Evolutionary conservation across 2,113 vertebrate species (phyloP), one percentile per base, ranked within the genome.

Genomic region (Amazona guildingii): DNA sequence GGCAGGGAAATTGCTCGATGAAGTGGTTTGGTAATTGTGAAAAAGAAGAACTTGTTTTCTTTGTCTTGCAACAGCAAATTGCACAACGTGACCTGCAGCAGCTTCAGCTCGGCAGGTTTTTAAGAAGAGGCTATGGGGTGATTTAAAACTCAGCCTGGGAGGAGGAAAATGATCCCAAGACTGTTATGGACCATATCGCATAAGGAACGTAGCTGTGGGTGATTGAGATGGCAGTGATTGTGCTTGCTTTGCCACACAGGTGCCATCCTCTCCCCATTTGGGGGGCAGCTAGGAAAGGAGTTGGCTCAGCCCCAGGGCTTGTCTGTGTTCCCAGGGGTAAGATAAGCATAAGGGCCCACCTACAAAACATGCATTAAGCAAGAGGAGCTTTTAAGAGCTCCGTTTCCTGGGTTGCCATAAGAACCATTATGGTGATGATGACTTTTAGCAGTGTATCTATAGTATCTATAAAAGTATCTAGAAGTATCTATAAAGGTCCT

Each of bases 11-110:
- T 96, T 74, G 96, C 95, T 89, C 10, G 67, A 55, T 92, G n/a
- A 95, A 94, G 82, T 78, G 83, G 91, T 95, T 95, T 95, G 82
- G 92, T 94, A 94, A 94, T 77, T 93, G 89, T 88, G 83, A 86
- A 97, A 97, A 96, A 95, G 88, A 92, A 95, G 95, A 97, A 94
- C 92, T 96, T 93, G 95, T 97, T 95, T 96, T 96, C 92, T 95
- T 95, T 92, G 82, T 89, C 82, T 96, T 91, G 92, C 97, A 93
- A 92, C 63, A 80, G 69, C 59, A 75, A 86, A 88, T 97, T 97
- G 87, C 75, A 21, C 90, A 96, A 96, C 1, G 19, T 37, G 75
- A 94, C 84, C 90, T 83, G 84, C 94, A 75, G 67, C 25, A 3
- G 87, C 88, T 84, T 94, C 80, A 44, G 61, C 86, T 86, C 7